Evolutionary conservation across 2,888 invertebrate species (phyloP), one percentile per base, ranked within the genome.

Genomic region (Ephialtes manifestator): DNA sequence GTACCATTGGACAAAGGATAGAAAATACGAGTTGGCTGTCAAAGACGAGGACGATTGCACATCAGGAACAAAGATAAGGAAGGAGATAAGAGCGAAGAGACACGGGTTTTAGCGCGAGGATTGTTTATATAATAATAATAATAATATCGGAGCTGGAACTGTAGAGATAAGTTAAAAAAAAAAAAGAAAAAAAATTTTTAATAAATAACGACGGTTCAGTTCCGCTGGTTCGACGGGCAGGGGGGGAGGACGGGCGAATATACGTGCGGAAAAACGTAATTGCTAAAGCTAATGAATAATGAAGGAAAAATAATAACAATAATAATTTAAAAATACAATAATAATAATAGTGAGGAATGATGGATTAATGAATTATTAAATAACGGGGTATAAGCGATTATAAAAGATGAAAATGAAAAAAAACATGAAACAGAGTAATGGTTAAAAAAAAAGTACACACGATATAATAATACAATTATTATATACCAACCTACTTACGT

Each of bases 401-500:
- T 70, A 35, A 71, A 53, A n/a, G 15, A 55, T 18, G 53, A 20
- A 58, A 46, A 53, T 31, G n/a, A 65, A 15, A 55, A 20, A 77
- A 20, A 75, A 28, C 10, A 72, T 51, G 39, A 20, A 18, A 70
- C 46, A 46, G 68, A 35, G 55, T 28, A 67, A 75, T 55, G 75
- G 68, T 71, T 11, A 43, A 46, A 46, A 46, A 46, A 75, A 18
- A 43, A n/a, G 77, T 65, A 81, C 70, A 77, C 28, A 81, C 79
- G 63, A 87, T 81, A 84, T 87, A 83, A 87, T 85, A 83, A 88
- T 87, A 82, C 72, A 86, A 86, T 86, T 87, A 86, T 87, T 87
- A 86, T 86, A 88, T 81, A 87, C 78, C 87, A 83, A 86, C 80
- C 70, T 81, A 87, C 67, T 85, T 84, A 84, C 72, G 81, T 83